phyloP scores from a whole-genome alignment of 2,797 vertebrate species.

The Coendou prehensilis region DNA sequence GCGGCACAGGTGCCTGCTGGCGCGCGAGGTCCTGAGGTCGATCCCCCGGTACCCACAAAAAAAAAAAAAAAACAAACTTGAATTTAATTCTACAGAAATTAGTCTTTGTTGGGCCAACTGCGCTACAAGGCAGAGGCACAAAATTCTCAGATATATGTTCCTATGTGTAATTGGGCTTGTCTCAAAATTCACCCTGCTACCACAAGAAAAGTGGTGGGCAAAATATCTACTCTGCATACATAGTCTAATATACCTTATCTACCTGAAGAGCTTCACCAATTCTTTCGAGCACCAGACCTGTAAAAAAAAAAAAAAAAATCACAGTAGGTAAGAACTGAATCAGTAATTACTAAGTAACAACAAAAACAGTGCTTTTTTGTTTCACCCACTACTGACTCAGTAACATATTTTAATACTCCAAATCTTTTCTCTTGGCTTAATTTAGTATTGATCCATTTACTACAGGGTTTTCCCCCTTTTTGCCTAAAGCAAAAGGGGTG shows the following conservation, averaged over 20 bases:
- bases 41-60: too few relatives aligned
- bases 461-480: background rate
- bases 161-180: background rate
- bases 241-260: background rate
- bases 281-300: constrained; percentile 50
- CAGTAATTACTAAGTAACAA: background rate
- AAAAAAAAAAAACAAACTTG: background rate
- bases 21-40: too few relatives aligned
- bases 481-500: background rate
- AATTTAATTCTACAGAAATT: background rate
- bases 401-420: constrained; percentile 1
- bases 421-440: background rate
- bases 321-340: background rate
- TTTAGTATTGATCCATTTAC: background rate
- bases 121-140: background rate
- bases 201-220: background rate
- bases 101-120: background rate
- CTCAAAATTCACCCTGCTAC: background rate
- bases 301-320: constrained; percentile 56
- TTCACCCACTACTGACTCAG: background rate
- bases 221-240: background rate
- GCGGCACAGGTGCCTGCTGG: too few relatives aligned
- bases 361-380: background rate
- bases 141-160: background rate
- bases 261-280: background rate